Conservation (phyloP, 2,113 vertebrate species). For the Rhabdomys dilectus region DNA sequence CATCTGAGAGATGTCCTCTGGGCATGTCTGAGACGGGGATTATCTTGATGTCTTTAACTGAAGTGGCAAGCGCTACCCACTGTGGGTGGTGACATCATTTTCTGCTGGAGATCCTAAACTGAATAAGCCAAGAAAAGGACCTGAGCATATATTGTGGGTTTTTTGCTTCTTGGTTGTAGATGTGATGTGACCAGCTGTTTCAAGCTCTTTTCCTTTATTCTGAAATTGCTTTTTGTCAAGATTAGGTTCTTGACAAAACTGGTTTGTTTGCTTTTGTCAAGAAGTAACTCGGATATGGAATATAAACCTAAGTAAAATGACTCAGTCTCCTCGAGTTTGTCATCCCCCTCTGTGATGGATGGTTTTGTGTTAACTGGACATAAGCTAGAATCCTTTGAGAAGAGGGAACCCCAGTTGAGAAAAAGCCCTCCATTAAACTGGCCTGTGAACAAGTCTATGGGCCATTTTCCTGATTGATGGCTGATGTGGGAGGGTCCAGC, state of each 20-base stretch:
- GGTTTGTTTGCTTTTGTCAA: too few relatives aligned
- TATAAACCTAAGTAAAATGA: constrained; percentile 11
- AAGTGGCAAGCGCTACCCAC: too few relatives aligned
- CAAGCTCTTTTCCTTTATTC: too few relatives aligned
- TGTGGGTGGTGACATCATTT: background rate
- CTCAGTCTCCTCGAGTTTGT: background rate
- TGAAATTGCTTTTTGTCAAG: background rate
- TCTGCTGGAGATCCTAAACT: background rate
- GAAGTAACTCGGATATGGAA: background rate
- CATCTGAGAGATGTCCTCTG: background rate
- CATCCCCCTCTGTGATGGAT: background rate
- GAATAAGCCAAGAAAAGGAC: background rate
- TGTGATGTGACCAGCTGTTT: background rate
- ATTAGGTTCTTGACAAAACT: too few relatives aligned
- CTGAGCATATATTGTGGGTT: too few relatives aligned
- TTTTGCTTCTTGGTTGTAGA: background rate
- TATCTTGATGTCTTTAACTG: background rate
- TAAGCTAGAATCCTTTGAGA: background rate
- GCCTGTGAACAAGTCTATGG: background rate
- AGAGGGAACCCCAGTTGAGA: background rate
- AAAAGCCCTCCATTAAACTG: background rate
- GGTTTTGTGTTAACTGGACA: background rate
- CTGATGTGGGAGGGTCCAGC: background rate
- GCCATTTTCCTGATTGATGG: background rate
- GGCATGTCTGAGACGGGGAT: too few relatives aligned